Percentiles rank a stretch among this genome's conserved stretches.
These are phyloP conservation scores for Carduelis carduelis DNA, from an alignment of 2,797 vertebrate species.

Conservation along the genomic window DNA sequence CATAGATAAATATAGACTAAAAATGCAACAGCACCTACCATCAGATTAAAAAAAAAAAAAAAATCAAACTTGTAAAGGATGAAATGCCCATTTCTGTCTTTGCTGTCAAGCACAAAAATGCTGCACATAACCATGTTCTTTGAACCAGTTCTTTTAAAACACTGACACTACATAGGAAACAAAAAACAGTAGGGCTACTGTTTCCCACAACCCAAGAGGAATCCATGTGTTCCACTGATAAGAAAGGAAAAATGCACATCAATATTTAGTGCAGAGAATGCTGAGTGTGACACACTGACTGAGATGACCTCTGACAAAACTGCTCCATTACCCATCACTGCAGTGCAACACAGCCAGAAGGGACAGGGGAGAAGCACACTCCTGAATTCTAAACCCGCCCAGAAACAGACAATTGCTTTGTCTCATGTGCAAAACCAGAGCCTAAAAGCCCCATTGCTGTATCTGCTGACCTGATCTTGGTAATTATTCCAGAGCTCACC, in stretches of 20 bases:
- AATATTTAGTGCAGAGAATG: background rate
- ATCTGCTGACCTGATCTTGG: background rate
- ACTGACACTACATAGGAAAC: background rate
- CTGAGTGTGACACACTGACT: background rate
- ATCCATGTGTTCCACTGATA: background rate
- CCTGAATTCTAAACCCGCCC: background rate
- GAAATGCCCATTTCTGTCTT: background rate
- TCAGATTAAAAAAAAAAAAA: background rate
- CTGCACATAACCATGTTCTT: background rate
- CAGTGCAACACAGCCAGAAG: background rate
- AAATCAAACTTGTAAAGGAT: background rate
- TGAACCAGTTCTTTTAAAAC: background rate
- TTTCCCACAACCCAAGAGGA: background rate
- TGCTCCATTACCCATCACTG: background rate
- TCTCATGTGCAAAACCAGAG: background rate
- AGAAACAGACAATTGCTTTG: background rate
- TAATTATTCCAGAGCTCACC: background rate
- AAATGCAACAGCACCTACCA: background rate
- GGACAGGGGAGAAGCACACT: background rate
- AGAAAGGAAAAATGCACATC: rapidly evolving
- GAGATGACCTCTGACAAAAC: background rate
- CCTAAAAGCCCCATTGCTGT: background rate
- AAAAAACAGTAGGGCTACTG: rapidly evolving
- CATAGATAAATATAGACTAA: background rate
- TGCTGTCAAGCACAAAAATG: background rate